Percentiles rank a stretch among this genome's conserved stretches.
phyloP scores from a whole-genome alignment of 1,140 invertebrate genomes.

The Andricus grossulariae region DNA sequence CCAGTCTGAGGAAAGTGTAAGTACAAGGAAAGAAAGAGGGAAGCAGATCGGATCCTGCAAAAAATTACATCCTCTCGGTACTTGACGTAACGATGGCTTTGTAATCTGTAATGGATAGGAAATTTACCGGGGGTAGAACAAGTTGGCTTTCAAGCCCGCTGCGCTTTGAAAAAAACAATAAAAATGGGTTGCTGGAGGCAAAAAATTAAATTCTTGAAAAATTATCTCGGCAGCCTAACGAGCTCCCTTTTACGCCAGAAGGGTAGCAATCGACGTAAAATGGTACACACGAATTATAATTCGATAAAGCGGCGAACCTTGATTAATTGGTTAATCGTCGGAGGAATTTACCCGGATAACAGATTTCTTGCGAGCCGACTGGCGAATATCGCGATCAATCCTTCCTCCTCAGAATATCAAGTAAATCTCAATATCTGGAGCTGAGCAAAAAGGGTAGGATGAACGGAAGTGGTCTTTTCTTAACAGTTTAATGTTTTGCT shows the following conservation, averaged over 20 bases:
- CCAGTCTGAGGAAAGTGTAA: too few species aligned
- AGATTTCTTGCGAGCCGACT: slow-evolving; percentile 12
- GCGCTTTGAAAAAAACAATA: too few species aligned
- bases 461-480: background rate
- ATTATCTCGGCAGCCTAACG: slow-evolving; percentile 19
- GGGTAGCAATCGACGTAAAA: background rate
- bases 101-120: background rate
- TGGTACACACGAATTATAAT: slow-evolving; percentile 12
- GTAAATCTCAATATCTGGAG: slow-evolving; percentile 18
- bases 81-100: background rate
- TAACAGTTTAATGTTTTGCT: background rate
- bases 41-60: too few species aligned
- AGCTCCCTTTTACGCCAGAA: background rate
- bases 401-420: slow-evolving; percentile 4
- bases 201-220: slow-evolving; percentile 24
- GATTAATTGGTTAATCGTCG: slow-evolving; percentile 21
- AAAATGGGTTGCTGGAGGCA: background rate
- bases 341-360: slow-evolving; percentile 2
- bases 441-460: background rate
- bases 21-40: too few species aligned
- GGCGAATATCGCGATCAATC: background rate
- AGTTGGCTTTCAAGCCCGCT: too few species aligned
- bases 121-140: background rate
- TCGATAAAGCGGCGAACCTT: background rate
- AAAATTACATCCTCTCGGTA: background rate